phyloP scores from a whole-genome alignment of 2,797 vertebrate species.

The Sparidentex hasta region DNA sequence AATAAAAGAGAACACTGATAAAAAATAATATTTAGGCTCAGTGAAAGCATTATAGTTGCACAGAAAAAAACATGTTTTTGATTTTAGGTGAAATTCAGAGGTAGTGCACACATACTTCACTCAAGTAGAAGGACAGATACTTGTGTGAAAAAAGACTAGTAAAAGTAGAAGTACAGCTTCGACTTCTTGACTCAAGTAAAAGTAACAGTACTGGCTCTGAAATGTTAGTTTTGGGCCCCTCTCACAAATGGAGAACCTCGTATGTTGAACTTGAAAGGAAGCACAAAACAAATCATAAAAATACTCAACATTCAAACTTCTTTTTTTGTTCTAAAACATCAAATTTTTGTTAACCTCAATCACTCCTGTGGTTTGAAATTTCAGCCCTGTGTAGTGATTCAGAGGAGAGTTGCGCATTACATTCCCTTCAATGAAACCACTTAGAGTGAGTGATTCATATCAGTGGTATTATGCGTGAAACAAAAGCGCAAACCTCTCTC shows the following conservation, averaged over 20 bases:
- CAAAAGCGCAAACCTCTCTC: neutral
- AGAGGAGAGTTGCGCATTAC: neutral
- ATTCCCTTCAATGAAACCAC: neutral
- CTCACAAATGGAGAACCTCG: neutral
- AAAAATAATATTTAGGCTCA: neutral
- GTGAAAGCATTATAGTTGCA: neutral
- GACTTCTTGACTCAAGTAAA: no score
- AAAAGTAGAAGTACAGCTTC: no score
- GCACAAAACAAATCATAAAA: neutral
- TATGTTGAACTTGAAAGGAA: no score
- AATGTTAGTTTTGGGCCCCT: neutral
- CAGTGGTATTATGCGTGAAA: neutral
- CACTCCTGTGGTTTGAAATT: neutral
- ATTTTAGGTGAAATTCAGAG: neutral
- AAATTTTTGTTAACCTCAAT: neutral
- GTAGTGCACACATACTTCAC: no score
- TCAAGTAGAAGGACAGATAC: no score
- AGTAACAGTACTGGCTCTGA: no score
- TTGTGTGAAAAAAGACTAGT: no score
- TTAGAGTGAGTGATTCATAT: neutral
- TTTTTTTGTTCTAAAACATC: neutral
- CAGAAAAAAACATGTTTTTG: neutral
- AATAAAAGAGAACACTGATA: neutral
- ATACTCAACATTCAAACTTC: neutral
- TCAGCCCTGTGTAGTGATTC: neutral